These are phyloP conservation scores for Petrocephalus schoutedeni DNA, from an alignment of 2,797 vertebrate genomes.

Conservation along the genomic window DNA sequence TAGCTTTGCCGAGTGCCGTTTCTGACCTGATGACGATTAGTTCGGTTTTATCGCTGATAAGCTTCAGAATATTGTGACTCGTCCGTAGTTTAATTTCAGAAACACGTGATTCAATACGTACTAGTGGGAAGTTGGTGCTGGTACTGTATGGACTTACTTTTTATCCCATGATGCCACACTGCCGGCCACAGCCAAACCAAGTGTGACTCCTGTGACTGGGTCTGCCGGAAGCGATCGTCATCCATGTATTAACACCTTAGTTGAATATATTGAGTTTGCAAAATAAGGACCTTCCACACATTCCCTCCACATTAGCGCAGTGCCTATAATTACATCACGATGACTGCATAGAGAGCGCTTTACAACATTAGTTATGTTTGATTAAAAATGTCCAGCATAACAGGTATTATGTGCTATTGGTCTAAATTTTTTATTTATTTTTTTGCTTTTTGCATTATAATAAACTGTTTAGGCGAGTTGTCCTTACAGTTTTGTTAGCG, in stretches of 20 bases:
- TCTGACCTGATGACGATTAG: background rate
- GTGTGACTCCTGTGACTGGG: background rate
- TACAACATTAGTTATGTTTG: background rate
- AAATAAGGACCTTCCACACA: background rate
- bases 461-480: background rate
- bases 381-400: background rate
- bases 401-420: background rate
- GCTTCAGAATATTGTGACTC: background rate
- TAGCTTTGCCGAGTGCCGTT: background rate
- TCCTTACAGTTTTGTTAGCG: background rate
- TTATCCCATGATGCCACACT: background rate
- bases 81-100: background rate
- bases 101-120: background rate
- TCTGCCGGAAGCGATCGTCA: background rate
- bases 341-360: background rate
- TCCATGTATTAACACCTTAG: background rate
- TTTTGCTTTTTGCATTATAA: background rate
- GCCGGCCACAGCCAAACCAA: background rate
- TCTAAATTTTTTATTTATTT: background rate
- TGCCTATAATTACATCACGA: background rate
- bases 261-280: background rate
- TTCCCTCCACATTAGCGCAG: background rate
- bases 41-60: background rate
- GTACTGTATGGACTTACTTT: background rate
- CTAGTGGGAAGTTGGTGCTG: background rate